Base-by-base conservation (phyloP, 2,888 invertebrate genomes). In the Ormyrus pomaceus region DNA sequence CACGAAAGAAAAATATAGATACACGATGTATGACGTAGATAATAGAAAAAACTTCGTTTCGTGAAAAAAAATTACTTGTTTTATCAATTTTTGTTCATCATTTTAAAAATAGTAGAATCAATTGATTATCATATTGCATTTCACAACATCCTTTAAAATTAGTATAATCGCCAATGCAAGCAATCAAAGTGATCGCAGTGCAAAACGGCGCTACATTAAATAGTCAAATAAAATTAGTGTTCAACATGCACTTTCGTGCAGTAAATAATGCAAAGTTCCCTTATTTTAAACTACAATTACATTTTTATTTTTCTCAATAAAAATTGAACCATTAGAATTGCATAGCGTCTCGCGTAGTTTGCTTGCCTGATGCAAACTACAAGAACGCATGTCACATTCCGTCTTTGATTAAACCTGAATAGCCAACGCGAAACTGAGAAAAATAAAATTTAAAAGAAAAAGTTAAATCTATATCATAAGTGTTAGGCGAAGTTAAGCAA, bases 41-140 rank as follows among this genome's bases (percentile, higher is more conserved):
- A 69, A 58, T 13, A 73, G 59, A 61, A 69, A 19, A 19, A 19
- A 19, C 19, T 74, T 77, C 50, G 55, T 73, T 76, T 82, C 59
- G 61, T 59, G n/a, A 59, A 74, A 64, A 55, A 73, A 70, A 75
- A 71, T 79, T 19, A 19, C 19, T 19, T 82, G 69, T 79, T 77
- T 74, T 77, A 69, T 79, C 66, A 77, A 74, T 64, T 82, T 82
- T 81, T 77, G 66, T 79, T 73, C 66, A 70, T 77, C 51, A 70
- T 74, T 80, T 79, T n/a, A 51, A 71, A 69, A 64, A 73, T 48
- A 72, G 19, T 74, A 74, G 68, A 80, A 77, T 79, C 79, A 79
- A 80, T 58, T 75, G 46, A 78, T 58, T 64, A 75, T 79, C 78
- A 79, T 77, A 61, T 65, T 77, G 68, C 79, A 82, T 82, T 78